Evolutionary conservation across 2,888 invertebrate species (phyloP), one percentile per base, ranked within the genome.

Genomic region (Mythimna loreyi): DNA sequence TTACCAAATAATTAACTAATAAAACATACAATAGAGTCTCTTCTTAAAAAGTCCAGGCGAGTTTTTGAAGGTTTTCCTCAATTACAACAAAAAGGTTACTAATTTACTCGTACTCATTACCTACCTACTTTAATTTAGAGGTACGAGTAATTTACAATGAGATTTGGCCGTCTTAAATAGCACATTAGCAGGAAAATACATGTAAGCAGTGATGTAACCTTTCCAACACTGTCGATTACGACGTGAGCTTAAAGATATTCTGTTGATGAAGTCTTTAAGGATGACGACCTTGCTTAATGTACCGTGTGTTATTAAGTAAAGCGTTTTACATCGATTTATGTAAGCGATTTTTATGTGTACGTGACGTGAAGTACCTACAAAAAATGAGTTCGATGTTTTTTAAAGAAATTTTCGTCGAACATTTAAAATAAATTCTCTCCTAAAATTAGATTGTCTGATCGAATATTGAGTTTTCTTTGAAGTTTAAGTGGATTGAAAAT

Each of bases 211-310:
- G 65, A 75, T 62, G 65, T 45, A 53, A 61, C 45, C 23, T 50
- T 61, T 58, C 50, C 61, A 72, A 69, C 61, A 62, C 33, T 47
- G 57, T 71, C 67, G 81, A 75, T 84, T 75, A 77, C 60, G 57
- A 56, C 28, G 82, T 72, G 62, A 77, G 67, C 67, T 67, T 63
- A 67, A 73, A 82, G 74, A 82, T 76, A 84, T 75, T 80, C 60
- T 67, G 82, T 67, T 80, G 82, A 77, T 82, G 77, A 83, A 77
- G 70, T 64, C 52, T 67, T 66, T 69, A 73, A 81, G 75, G 72
- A 62, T 73, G 79, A 80, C 74, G 70, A 64, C 58, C 69, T 68
- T 77, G 82, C 73, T 60, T 83, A 83, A 83, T 83, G 83, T 84
- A 82, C 62, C 84, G 82, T 80, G 57, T 52, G 71, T 79, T 81